phyloP scores from a whole-genome alignment of 2,797 vertebrate species.

The Chrosomus eos region DNA sequence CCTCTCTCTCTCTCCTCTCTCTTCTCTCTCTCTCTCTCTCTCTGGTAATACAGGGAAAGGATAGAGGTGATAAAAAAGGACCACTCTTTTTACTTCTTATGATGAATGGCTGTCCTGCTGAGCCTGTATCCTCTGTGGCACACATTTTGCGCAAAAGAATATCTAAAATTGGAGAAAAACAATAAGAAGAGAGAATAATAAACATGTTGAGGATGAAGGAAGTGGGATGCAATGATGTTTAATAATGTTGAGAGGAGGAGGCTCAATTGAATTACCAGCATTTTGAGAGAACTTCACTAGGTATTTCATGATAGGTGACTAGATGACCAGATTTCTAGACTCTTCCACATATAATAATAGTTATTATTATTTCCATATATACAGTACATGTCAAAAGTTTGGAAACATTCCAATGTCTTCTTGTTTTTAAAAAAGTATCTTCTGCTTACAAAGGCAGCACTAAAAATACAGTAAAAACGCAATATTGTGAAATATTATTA shows the following conservation, averaged over 20 bases:
- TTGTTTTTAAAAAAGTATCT: neutral
- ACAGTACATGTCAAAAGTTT: neutral
- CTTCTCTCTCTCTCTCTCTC: neutral
- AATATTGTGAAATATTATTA: neutral
- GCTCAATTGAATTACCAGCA: neutral
- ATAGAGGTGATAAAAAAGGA: slow-evolving; percentile 47
- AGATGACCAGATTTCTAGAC: neutral
- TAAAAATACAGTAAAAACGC: neutral
- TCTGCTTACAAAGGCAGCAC: neutral
- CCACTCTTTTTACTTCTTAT: slow-evolving; percentile 60
- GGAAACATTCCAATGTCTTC: neutral
- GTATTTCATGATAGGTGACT: neutral
- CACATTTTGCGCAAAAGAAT: slow-evolving; percentile 29
- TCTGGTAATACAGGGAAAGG: slow-evolving; percentile 35
- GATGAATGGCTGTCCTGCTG: slow-evolving; percentile 47
- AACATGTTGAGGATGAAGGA: slow-evolving; percentile 19
- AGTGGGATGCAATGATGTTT: slow-evolving; percentile 10
- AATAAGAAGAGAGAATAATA: slow-evolving; percentile 41
- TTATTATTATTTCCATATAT: neutral
- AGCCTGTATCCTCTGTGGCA: slow-evolving; percentile 12
- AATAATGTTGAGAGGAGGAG: neutral
- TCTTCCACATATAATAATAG: neutral
- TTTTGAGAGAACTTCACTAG: neutral
- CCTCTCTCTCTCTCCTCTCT: too few species aligned
- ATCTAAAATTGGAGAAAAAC: slow-evolving; percentile 35